A percentile compares a stretch with the other conserved stretches of the same genome.
Evolutionary conservation across 2,888 invertebrate species (phyloP).

Genomic region (Drosophila eohydei): DNA sequence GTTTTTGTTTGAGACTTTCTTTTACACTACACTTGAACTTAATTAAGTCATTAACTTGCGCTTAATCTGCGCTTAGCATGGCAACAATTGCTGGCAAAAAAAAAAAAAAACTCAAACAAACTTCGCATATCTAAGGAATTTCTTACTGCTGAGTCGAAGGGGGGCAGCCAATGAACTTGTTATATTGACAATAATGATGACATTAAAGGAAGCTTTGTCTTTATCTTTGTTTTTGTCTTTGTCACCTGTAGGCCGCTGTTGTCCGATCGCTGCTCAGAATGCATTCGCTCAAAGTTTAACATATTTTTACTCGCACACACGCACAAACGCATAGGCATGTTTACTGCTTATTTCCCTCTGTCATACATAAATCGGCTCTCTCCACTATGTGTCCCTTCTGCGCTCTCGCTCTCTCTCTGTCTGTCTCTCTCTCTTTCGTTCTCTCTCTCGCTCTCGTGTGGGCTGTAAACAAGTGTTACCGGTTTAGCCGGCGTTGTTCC

Average conservation of each 20-base stretch:
- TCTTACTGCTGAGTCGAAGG: slow-evolving; percentile 55
- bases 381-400: slow-evolving; percentile 10
- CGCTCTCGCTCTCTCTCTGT: slow-evolving; percentile 3
- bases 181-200: slow-evolving; percentile 77
- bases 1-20: slow-evolving; percentile 31
- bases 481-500: slow-evolving; percentile 74
- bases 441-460: slow-evolving; percentile 29
- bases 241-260: slow-evolving; percentile 59
- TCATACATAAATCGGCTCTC: slow-evolving; percentile 4
- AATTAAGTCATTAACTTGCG: slow-evolving; percentile 76
- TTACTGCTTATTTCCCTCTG: slow-evolving; percentile 15
- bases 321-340: neutral
- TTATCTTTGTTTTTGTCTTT: slow-evolving; percentile 53
- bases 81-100: slow-evolving; percentile 17
- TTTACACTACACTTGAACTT: slow-evolving; percentile 55
- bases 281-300: slow-evolving; percentile 51
- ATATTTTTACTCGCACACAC: slow-evolving; percentile 31
- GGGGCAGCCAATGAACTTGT: slow-evolving; percentile 70
- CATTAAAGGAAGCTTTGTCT: slow-evolving; percentile 66
- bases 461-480: slow-evolving; percentile 74
- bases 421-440: slow-evolving; percentile 6
- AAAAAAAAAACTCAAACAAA: slow-evolving; percentile 45
- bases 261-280: slow-evolving; percentile 40
- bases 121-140: slow-evolving; percentile 57
- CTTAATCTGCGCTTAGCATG: slow-evolving; percentile 69